Evolutionary conservation across 2,113 vertebrate species (phyloP).

Genomic region (Ctenodactylus gundi): DNA sequence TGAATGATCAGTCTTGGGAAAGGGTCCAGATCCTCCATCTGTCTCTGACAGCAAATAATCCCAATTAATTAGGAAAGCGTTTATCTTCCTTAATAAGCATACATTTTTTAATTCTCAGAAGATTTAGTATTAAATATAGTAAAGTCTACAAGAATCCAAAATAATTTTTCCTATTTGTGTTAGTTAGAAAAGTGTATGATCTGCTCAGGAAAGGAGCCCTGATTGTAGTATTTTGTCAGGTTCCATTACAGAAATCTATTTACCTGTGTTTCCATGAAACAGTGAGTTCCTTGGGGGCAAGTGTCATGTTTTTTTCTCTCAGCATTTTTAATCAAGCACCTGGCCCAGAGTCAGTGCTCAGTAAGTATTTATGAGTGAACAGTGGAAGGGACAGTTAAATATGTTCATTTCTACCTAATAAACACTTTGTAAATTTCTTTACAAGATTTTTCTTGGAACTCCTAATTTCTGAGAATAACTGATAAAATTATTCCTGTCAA

Average conservation of each 20-base stretch:
- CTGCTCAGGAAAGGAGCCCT: background rate
- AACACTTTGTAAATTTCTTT: background rate
- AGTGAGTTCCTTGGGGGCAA: background rate
- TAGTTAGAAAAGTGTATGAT: background rate
- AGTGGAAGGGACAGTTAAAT: background rate
- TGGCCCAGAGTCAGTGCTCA: background rate
- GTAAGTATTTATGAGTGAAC: background rate
- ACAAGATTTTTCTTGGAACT: background rate
- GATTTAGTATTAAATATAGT: conserved; percentile 25
- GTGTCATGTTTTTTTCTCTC: background rate
- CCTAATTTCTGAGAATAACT: background rate
- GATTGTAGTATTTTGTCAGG: background rate
- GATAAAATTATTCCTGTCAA: background rate
- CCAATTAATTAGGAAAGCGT: conserved; percentile 31
- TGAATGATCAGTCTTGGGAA: background rate
- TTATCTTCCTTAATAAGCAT: background rate
- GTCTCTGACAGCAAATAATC: conserved; percentile 34
- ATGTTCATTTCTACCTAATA: background rate
- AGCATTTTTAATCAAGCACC: background rate
- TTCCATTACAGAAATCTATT: background rate
- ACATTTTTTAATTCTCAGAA: conserved; percentile 20
- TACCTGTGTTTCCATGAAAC: background rate
- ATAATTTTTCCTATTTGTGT: conserved; percentile 5
- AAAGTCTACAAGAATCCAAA: background rate
- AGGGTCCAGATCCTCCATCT: background rate